These are phyloP conservation scores for Neoitamus cyanurus DNA, from an alignment of 2,888 invertebrate genomes.

Conservation along the genomic window DNA sequence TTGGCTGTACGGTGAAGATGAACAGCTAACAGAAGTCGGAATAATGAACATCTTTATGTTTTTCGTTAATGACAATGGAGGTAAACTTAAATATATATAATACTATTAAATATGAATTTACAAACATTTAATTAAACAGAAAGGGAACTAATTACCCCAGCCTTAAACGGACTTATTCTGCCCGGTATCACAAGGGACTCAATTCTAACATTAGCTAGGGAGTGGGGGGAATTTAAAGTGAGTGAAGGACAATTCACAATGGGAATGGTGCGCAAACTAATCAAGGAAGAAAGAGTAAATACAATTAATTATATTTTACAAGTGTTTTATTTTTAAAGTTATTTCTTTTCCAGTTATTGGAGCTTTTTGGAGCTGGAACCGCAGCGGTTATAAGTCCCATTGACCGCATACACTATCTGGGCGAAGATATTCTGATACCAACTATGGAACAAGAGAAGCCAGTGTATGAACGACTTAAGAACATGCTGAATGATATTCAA, in stretches of 20 bases:
- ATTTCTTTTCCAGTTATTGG: conserved; percentile 79
- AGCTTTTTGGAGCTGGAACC: conserved; percentile 98
- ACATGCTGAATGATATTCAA: conserved; percentile 87
- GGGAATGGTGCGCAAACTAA: conserved; percentile 78
- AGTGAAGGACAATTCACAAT: conserved; percentile 86
- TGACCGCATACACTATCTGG: conserved; percentile 83
- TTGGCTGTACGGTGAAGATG: conserved; percentile 95
- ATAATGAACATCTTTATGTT: conserved; percentile 99
- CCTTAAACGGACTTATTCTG: conserved; percentile 91
- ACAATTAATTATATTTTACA: neutral
- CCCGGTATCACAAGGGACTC: conserved; percentile 95
- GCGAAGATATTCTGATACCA: conserved; percentile 75
- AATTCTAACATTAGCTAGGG: conserved; percentile 80
- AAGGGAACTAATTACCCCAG: conserved; percentile 91
- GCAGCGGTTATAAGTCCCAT: conserved; percentile 96
- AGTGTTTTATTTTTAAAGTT: neutral
- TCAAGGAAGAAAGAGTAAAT: conserved; percentile 85
- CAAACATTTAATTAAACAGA: conserved; percentile 71
- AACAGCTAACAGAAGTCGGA: conserved; percentile 95
- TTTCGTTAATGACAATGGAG: conserved; percentile 88
- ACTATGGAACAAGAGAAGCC: conserved; percentile 80
- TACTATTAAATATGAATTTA: neutral
- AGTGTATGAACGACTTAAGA: conserved; percentile 78
- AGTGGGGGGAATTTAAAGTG: conserved; percentile 90
- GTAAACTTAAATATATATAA: conserved; percentile 68